Percentiles rank a stretch among this genome's conserved stretches.
Evolutionary conservation across 1,140 invertebrate genomes (phyloP).

Genomic region (Penaeus japonicus): DNA sequence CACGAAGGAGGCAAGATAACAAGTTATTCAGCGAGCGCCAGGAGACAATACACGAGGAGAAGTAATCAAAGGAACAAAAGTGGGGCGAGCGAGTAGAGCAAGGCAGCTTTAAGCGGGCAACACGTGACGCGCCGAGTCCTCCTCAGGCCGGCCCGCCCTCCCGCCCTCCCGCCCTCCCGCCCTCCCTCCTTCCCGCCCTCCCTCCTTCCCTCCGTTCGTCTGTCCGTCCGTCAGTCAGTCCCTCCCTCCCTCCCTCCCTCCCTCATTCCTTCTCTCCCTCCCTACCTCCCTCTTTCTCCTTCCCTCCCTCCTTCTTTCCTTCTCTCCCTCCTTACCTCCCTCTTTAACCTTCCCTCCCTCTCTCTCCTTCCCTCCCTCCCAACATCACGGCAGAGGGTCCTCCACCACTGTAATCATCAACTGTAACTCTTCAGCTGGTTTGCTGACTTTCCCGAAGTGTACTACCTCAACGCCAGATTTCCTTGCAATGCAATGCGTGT

Average conservation of each 20-base stretch:
- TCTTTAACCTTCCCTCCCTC: background rate
- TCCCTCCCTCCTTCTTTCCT: conserved; percentile 21
- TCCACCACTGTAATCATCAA: no score
- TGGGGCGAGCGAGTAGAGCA: background rate
- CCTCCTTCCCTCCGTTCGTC: background rate
- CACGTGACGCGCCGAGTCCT: background rate
- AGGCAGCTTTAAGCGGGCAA: no score
- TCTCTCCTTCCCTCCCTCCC: conserved; percentile 15
- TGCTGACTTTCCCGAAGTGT: no score
- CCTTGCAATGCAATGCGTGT: no score
- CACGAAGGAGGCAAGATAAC: background rate
- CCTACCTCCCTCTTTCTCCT: background rate
- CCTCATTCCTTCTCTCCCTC: background rate
- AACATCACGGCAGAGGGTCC: background rate
- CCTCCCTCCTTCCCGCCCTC: conserved; percentile 8
- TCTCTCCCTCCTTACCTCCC: conserved; percentile 20
- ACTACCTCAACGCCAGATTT: no score
- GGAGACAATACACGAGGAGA: background rate
- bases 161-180: conserved; percentile 4
- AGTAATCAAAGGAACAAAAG: background rate
- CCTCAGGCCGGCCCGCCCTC: background rate
- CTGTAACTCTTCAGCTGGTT: no score
- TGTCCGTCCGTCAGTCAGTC: no score
- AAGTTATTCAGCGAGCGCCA: background rate
- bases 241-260: background rate